Percentiles rank a stretch among this genome's conserved stretches.
Conservation (phyloP, 2,113 vertebrate species). For the Chelonoidis abingdonii region DNA sequence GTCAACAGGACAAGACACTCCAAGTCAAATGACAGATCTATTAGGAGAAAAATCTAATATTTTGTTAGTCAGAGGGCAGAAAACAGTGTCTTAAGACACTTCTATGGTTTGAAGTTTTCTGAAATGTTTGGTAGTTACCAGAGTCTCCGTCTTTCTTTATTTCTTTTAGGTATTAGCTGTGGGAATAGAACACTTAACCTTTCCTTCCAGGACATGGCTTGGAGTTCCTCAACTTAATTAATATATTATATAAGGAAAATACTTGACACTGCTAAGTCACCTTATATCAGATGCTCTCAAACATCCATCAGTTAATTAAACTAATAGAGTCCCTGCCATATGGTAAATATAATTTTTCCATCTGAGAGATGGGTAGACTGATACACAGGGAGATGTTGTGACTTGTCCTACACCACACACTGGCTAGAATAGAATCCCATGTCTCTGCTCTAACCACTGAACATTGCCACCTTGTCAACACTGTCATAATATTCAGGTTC, state of each 20-base stretch:
- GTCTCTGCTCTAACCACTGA: background rate
- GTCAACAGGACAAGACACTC: slow-evolving; percentile 76
- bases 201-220: slow-evolving; percentile 6
- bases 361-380: background rate
- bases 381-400: background rate
- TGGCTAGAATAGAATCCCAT: background rate
- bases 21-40: slow-evolving; percentile 73
- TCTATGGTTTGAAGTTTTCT: slow-evolving; percentile 27
- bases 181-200: slow-evolving; percentile 21
- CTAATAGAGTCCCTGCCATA: background rate
- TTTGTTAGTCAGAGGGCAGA: slow-evolving; percentile 54
- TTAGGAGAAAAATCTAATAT: slow-evolving; percentile 73
- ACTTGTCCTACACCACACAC: background rate
- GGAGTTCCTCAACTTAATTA: slow-evolving; percentile 17
- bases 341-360: background rate
- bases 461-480: background rate
- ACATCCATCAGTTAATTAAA: fast-evolving
- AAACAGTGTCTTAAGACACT: slow-evolving; percentile 26
- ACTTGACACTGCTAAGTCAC: fast-evolving
- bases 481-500: background rate
- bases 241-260: background rate
- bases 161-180: background rate
- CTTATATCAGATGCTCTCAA: fast-evolving
- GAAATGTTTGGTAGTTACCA: background rate
- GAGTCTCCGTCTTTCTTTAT: background rate